Evolutionary conservation across 2,888 invertebrate species (phyloP), one percentile per base, ranked within the genome.

Genomic region (Apotomis capreana): DNA sequence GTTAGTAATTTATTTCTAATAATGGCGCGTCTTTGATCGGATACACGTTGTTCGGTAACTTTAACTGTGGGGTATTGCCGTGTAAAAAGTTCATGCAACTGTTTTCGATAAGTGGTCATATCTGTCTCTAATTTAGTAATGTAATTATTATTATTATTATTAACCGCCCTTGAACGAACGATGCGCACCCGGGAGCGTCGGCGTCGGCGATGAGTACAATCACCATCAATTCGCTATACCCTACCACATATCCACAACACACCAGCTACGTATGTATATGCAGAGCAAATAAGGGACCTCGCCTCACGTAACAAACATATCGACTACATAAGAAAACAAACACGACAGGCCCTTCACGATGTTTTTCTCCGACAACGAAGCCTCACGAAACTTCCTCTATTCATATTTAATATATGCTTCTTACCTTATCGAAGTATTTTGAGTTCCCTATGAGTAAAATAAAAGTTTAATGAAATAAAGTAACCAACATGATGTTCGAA

Each of bases 301-400:
- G 15, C 4, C 40, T 36, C 37, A 40, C 15, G 12, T 5, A 62
- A 51, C 36, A 62, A 36, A 62, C 8, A 46, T 54, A 54, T 63
- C 63, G 36, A 55, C 26, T 49, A 57, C n/a, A n/a, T 44, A 57
- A n/a, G 26, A 49, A 65, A 46, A 46, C 57, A 57, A 57, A 57
- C 57, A 65, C 26, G 46, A 26, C 9, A 8, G 12, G 4, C 9
- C 44, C n/a, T 15, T 40, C 54, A 40, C 26, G 9, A 36, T 51
- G 8, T 36, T 36, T 49, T 61, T 52, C 51, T 51, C 49, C 26
- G 51, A 54, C n/a, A 13, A 54, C 15, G 54, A 13, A 54, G n/a
- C 54, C 8, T 15, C 15, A 5, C 15, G 6, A 40, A 40, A 40
- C 40, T 4, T n/a, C 13, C 5, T 13, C n/a, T 5, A 13, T n/a